Evolutionary conservation across 2,888 invertebrate species (phyloP).

Genomic region (Drosophila nr. perissopoda): DNA sequence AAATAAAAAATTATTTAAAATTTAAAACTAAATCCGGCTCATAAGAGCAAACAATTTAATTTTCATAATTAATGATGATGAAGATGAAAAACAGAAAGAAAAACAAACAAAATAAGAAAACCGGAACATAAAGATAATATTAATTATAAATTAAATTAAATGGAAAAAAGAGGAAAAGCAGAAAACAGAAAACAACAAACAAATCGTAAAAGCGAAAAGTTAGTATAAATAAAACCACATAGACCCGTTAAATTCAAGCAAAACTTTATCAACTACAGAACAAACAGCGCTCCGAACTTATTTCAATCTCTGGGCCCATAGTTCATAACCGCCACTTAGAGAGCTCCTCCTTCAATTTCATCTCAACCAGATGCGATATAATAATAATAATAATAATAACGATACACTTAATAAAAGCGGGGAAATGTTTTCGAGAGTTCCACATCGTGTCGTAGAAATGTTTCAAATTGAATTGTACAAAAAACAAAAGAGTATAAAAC

Average conservation of each 20-base stretch:
- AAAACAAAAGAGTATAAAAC: slow-evolving; percentile 19
- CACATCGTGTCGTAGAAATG: slow-evolving; percentile 68
- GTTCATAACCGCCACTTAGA: slow-evolving; percentile 38
- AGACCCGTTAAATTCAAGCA: slow-evolving; percentile 38
- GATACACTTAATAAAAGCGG: slow-evolving; percentile 35
- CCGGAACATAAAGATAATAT: slow-evolving; percentile 71
- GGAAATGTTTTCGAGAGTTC: slow-evolving; percentile 54
- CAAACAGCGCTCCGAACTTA: slow-evolving; percentile 29
- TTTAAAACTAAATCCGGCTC: slow-evolving; percentile 71
- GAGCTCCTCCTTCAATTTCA: slow-evolving; percentile 38
- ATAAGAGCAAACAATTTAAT: slow-evolving; percentile 64
- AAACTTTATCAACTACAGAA: slow-evolving; percentile 20
- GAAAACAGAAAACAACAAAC: slow-evolving; percentile 29
- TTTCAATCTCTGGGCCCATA: slow-evolving; percentile 39
- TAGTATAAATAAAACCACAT: slow-evolving; percentile 66
- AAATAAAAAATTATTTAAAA: slow-evolving; percentile 84
- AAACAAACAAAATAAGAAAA: slow-evolving; percentile 40
- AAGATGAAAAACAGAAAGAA: slow-evolving; percentile 29
- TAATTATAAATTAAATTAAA: slow-evolving; percentile 77
- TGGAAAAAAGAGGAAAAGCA: slow-evolving; percentile 6
- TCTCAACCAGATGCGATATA: slow-evolving; percentile 37
- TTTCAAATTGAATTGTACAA: slow-evolving; percentile 72
- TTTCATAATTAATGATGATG: slow-evolving; percentile 63
- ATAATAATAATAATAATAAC: slow-evolving; percentile 30
- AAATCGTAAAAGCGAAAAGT: slow-evolving; percentile 61